These are phyloP conservation scores for Pseudopleuronectes americanus DNA, from an alignment of 2,797 vertebrate species.

Conservation along the genomic window DNA sequence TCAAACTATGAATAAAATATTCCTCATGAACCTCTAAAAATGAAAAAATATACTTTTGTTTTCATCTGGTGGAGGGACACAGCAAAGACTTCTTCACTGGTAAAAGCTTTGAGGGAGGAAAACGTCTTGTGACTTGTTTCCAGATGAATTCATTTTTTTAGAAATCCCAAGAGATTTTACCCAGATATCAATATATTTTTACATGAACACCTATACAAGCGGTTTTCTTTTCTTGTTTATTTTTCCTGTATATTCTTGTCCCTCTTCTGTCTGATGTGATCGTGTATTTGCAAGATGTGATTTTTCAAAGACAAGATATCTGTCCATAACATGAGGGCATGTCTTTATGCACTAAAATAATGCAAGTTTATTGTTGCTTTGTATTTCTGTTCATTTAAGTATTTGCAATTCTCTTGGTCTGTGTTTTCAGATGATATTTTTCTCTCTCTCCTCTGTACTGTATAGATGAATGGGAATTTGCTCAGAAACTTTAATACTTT, in stretches of 20 bases:
- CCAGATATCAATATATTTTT: conserved; percentile 59
- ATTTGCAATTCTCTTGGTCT: conserved; percentile 44
- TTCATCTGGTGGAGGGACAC: conserved; percentile 71
- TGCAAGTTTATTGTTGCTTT: conserved; percentile 70
- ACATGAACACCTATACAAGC: conserved; percentile 51
- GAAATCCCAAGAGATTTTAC: conserved; percentile 48
- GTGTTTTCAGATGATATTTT: conserved; percentile 33
- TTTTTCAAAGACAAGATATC: conserved; percentile 66
- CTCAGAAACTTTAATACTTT: conserved; percentile 65
- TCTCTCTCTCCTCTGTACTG: conserved; percentile 61
- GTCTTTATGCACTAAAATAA: conserved; percentile 83
- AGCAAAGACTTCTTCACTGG: conserved; percentile 41
- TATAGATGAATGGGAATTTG: conserved; percentile 67
- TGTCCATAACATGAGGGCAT: conserved; percentile 73
- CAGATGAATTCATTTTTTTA: conserved; percentile 43
- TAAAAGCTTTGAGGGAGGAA: conserved; percentile 29
- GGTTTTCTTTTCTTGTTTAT: conserved; percentile 49
- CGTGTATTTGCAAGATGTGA: conserved; percentile 66
- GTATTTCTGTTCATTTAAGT: conserved; percentile 58
- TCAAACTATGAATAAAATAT: not conserved
- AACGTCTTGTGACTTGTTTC: conserved; percentile 33
- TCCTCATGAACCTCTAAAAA: conserved; percentile 32
- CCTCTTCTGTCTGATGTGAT: conserved; percentile 41
- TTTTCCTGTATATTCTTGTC: conserved; percentile 27
- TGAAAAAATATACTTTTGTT: conserved; percentile 43